A percentile compares a stretch with the other conserved stretches of the same genome.
Conservation (phyloP, 2,113 vertebrate genomes). For the Formicarius rufipectus region DNA sequence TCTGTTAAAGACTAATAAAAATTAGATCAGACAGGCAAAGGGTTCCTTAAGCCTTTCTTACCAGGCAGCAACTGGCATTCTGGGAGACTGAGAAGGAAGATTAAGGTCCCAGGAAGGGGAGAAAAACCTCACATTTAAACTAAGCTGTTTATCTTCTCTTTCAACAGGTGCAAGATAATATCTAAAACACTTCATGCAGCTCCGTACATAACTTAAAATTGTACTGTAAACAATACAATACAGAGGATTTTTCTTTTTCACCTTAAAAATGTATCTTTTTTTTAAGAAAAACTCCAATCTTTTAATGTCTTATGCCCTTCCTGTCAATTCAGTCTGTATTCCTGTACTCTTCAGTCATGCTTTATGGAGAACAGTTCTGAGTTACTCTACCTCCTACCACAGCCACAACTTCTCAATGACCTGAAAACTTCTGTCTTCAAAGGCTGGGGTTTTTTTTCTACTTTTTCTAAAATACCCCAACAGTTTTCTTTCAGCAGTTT, state of each 20-base stretch:
- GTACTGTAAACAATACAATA: not conserved
- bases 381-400: not conserved
- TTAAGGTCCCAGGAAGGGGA: accelerated
- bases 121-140: not conserved
- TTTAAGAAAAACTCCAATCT: not conserved
- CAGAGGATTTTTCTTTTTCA: not conserved
- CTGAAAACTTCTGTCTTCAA: not conserved
- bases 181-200: not conserved
- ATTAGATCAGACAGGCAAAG: not conserved
- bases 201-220: not conserved
- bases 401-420: not conserved
- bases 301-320: not conserved
- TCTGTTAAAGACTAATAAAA: not conserved
- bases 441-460: not conserved
- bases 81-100: not conserved
- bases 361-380: not conserved
- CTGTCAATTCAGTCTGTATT: not conserved
- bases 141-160: not conserved
- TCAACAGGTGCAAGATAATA: not conserved
- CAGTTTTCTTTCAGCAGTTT: not conserved
- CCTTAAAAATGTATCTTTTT: not conserved
- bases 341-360: not conserved
- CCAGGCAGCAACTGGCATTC: not conserved
- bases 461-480: not conserved
- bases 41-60: accelerated